Evolutionary conservation across 2,797 vertebrate species (phyloP), one percentile per base, ranked within the genome.

Genomic region (Amblyopsis hoosieri): DNA sequence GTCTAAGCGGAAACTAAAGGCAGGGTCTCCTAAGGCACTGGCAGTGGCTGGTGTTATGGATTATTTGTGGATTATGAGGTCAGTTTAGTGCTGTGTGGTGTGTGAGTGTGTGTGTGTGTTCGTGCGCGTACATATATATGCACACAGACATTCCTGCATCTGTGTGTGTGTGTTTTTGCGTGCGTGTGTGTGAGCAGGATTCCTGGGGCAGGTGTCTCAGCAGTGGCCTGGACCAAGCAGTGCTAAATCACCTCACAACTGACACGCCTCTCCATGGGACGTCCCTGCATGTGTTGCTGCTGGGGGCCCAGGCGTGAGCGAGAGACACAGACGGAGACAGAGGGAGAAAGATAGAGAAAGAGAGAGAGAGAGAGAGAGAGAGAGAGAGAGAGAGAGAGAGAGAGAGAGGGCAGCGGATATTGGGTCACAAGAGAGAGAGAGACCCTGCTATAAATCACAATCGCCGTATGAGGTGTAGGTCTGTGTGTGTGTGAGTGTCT

Each of bases 251-350:
- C 86, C 92, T 64, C 88, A 88, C 81, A 84, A 84, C 78, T 88
- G 87, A 88, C 81, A 87, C 78, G 85, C 83, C 84, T 87, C 90
- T 91, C 90, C 79, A 79, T 85, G 72, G 85, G 87, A 87, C 87
- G 90, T 90, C 89, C 81, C 71, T 72, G 90, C 87, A 93, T 91
- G 92, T 93, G 89, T 91, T 91, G 86, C 89, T 76, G 84, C 87
- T 91, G 66, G 79, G 76, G 71, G 86, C 62, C 58, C 53, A 23
- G 1, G 17, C 53, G 57, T 57, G 78, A 61, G 60, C 47, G 58
- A 56, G 60, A 47, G 19, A 52, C 17, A 10, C 42, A 17, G 12
- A 17, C 54, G 14, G 42, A 4, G 8, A 51, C 42, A 14, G 58
- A 17, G 54, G 47, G 48, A 19, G 45, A 67, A 58, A 17, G 12